A percentile compares a stretch with the other conserved stretches of the same genome.
Conservation (phyloP, 2,888 invertebrate genomes). For the Diaprepes abbreviatus region DNA sequence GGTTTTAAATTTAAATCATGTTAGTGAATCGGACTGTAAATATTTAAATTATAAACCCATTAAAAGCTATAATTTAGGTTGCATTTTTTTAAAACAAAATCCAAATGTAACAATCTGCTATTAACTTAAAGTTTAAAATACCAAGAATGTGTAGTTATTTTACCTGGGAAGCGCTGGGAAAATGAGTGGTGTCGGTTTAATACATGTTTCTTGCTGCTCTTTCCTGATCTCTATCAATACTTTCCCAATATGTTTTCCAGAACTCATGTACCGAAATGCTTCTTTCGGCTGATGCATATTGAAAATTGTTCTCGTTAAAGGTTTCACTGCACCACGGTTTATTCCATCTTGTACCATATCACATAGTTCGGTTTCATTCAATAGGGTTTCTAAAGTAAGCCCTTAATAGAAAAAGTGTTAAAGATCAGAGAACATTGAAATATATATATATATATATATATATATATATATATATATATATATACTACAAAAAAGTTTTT, state of each 20-base stretch:
- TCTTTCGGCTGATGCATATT: conserved; percentile 76
- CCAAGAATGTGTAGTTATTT: background rate
- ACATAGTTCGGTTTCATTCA: background rate
- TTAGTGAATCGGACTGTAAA: no score
- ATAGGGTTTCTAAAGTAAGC: conserved; percentile 76
- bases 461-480: no score
- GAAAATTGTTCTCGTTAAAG: conserved; percentile 77
- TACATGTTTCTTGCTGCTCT: conserved; percentile 52
- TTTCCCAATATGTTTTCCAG: conserved; percentile 88
- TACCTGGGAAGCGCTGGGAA: conserved; percentile 26
- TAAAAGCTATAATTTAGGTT: no score
- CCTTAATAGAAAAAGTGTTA: no score
- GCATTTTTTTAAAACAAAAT: no score
- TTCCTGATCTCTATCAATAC: conserved; percentile 65
- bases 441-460: no score
- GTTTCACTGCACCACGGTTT: conserved; percentile 74
- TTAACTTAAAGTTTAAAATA: no score
- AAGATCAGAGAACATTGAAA: no score
- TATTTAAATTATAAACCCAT: no score
- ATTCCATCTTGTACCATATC: conserved; percentile 29
- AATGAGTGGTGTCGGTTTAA: background rate
- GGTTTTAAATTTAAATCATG: no score
- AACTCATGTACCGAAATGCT: conserved; percentile 77
- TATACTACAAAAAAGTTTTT: no score
- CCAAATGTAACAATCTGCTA: no score